Base-by-base conservation (phyloP, 2,797 vertebrate species). In the Syngnathus acus region DNA sequence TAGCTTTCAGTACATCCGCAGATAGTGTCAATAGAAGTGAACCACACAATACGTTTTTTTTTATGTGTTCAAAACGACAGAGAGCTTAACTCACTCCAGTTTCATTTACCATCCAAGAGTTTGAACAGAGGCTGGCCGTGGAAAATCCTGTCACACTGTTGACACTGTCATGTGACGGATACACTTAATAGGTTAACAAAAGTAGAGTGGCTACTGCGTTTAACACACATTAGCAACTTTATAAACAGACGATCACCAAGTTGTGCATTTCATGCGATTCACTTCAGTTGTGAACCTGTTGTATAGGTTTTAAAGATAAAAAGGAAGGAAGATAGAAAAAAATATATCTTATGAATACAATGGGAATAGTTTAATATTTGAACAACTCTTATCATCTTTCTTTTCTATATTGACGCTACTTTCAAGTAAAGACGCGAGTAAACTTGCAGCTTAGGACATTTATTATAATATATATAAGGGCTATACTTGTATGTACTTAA, bases 101-200 rank as follows among this genome's bases (percentile, higher is more conserved):
- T 60, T 66, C 39, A 59, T 69, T 67, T 71, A 40, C 61, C 10
- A 40, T 21, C 47, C 23, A 38, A 58, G 26, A 38, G 26, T 37
- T 3, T 38, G 55, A 43, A 65, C 55, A 45, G 47, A 61, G 39
- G 69, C 51, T 51, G 47, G 38, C 42, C 37, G 40, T 64, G 62
- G 74, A 77, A 76, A 72, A 80, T 74, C 53, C 61, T 68, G 64
- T 74, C 43, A 67, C 17, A 64, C 37, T 72, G 69, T 70, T 69
- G 65, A 78, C 69, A 71, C 54, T 43, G 72, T 78, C 68, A 42
- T 54, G 72, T 60, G 72, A 80, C 67, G 39, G 62, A 74, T 60
- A 50, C 62, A 65, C 39, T 71, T 66, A 69, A 73, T 73, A 60
- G 51, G 57, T 75, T 72, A 73, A 79, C 60, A 62, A 45, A 42